Evolutionary conservation across 2,888 invertebrate species (phyloP), one percentile per base, ranked within the genome.

Genomic region (Patella depressa): DNA sequence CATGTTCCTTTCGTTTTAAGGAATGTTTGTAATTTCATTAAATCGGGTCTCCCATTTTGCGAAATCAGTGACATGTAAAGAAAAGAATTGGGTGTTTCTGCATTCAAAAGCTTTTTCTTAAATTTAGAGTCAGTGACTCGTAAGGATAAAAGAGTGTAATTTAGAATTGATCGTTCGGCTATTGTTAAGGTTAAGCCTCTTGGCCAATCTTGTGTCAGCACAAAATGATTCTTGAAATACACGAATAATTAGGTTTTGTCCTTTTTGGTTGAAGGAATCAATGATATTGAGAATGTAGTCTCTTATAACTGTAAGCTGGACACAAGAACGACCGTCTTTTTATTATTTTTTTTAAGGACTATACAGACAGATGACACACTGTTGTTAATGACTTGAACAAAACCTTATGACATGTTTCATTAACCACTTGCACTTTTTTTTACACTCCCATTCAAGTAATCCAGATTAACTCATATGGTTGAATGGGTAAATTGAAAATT

Each of bases 11-110:
- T 45, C 45, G 45, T 12, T 24, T 65, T 65, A 7, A 15, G 19
- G 65, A 65, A 65, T 65, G 65, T 65, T 65, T 24, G 24, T 12
- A 24, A 24, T 65, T 65, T 65, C 65, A 65, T 65, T 65, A 65
- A 65, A 65, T 24, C 12, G 14, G 19, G 24, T 24, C 24, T 24
- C 14, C 24, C 24, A 24, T 24, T 65, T 24, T 24, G 65, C 11
- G 24, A 65, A 65, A 24, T 19, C 65, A 65, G 24, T 65, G 65
- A 65, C 65, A 65, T 24, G 65, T 65, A 65, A 45, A 65, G 65
- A 65, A 65, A 65, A 65, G 65, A 65, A 65, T 65, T 19, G 24
- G 65, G 65, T 65, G 65, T 24, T 24, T 24, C 65, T 65, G 7
- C 65, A 24, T 65, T 65, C 19, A 24, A 14, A 45, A 45, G 45